Conservation (phyloP, 2,888 invertebrate species). For the Clistopyga incitator region DNA sequence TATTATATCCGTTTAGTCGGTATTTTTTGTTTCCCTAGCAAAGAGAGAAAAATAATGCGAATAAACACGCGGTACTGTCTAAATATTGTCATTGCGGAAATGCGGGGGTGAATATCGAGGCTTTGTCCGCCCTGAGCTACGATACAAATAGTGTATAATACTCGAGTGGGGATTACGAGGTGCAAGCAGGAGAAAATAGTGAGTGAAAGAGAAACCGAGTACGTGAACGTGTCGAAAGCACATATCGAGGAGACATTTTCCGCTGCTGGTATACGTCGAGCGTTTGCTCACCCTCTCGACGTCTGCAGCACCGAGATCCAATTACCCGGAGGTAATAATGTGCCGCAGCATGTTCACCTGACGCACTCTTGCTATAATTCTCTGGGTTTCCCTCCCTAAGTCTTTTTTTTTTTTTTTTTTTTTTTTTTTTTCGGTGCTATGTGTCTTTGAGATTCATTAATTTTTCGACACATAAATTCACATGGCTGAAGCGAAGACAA, state of each 20-base stretch:
- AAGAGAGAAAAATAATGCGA: slow-evolving; percentile 41
- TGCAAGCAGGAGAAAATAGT: slow-evolving; percentile 22
- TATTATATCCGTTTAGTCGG: slow-evolving; percentile 46
- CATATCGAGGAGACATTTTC: slow-evolving; percentile 58
- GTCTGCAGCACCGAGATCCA: slow-evolving; percentile 49
- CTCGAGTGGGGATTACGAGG: slow-evolving; percentile 26
- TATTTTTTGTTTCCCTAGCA: slow-evolving; percentile 24
- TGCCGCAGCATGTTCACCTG: slow-evolving; percentile 60
- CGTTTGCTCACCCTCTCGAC: slow-evolving; percentile 32
- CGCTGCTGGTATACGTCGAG: background rate
- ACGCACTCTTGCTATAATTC: slow-evolving; percentile 43
- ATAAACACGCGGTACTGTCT: slow-evolving; percentile 49
- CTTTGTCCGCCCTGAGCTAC: slow-evolving; percentile 27
- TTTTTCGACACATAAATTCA: slow-evolving; percentile 46
- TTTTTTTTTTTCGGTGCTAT: slow-evolving; percentile 11
- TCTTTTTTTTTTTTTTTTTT: background rate
- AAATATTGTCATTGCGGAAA: slow-evolving; percentile 60
- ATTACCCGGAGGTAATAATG: slow-evolving; percentile 61
- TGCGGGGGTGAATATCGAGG: slow-evolving; percentile 47
- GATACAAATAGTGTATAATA: slow-evolving; percentile 22
- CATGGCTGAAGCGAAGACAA: background rate
- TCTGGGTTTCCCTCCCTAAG: slow-evolving; percentile 1
- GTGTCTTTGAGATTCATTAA: slow-evolving; percentile 25
- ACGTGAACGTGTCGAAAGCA: slow-evolving; percentile 63
- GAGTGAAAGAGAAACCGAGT: slow-evolving; percentile 46